Percentiles rank a stretch among this genome's conserved stretches.
phyloP scores from a whole-genome alignment of 1,140 invertebrate genomes.

The Anoplolepis gracilipes region DNA sequence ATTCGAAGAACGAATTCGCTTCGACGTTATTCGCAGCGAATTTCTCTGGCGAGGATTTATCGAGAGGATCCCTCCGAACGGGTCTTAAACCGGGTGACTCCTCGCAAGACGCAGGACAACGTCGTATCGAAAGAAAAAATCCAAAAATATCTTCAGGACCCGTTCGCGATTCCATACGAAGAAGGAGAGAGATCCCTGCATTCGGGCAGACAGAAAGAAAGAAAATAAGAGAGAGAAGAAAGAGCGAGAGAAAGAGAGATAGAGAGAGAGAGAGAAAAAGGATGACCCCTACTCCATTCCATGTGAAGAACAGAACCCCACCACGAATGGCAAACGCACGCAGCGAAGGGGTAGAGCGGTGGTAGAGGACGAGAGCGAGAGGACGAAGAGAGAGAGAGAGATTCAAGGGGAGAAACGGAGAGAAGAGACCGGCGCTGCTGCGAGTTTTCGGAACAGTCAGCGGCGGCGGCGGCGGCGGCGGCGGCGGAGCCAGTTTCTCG shows the following conservation, averaged over 20 bases:
- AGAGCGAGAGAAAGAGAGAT: not conserved
- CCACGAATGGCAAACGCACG: conserved; percentile 35
- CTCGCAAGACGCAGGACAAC: conserved; percentile 35
- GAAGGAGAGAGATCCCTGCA: conserved; percentile 4
- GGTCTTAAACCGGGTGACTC: conserved; percentile 42
- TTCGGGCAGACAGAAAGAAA: not conserved
- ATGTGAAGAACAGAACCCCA: conserved; percentile 24
- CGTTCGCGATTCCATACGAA: conserved; percentile 24
- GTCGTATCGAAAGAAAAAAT: conserved; percentile 58
- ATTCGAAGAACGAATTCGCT: not conserved
- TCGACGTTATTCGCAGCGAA: not conserved
- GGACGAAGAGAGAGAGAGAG: conserved; percentile 69
- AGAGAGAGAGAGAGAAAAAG: conserved; percentile 5
- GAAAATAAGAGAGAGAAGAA: too few species aligned
- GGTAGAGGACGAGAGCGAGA: conserved; percentile 66
- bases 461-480: conserved; percentile 63
- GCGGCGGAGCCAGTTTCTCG: conserved; percentile 69
- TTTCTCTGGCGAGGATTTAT: conserved; percentile 31
- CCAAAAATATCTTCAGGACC: conserved; percentile 45
- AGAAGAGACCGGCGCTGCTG: conserved; percentile 60
- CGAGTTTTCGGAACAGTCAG: conserved; percentile 67
- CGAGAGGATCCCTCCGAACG: conserved; percentile 14
- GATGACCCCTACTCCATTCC: not conserved
- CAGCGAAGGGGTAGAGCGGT: conserved; percentile 42
- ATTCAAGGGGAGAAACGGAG: conserved; percentile 57